Evolutionary conservation across 2,888 invertebrate species (phyloP), one percentile per base, ranked within the genome.

Genomic region (Drosophila affinis): DNA sequence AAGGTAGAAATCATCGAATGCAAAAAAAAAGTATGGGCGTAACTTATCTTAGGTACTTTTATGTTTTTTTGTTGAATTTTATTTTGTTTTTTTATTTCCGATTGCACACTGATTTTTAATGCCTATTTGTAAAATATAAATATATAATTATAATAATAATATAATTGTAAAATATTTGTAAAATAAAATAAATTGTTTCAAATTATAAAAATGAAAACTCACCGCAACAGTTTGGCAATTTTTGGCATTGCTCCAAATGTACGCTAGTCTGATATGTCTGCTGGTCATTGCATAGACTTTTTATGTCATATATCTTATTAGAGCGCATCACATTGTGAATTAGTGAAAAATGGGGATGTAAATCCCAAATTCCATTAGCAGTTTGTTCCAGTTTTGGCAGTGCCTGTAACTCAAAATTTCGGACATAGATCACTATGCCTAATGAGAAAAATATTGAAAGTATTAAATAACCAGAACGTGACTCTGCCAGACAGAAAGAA

Each of bases 201-300:
- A 7, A 7, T 27, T 27, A 27, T 27, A 9, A 27, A 27, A 27
- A 27, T 1, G 5, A 27, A 18, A 18, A n/a, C 68, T 63, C 44
- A 82, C 85, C 27, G 45, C 82, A 83, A 32, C 87, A 87, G 27
- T 78, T 75, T 5, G 82, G 82, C 0, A 3, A 0, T 9, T 0
- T 3, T 0, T 18, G n/a, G 32, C 82, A 82, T 6, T 67, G 56
- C 9, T 84, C 87, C 53, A 77, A 24, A 7, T 62, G 17, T 0
- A 73, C 70, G 51, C 87, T 82, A 5, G 64, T 76, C 9, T 75
- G 53, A 44, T 55, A 72, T 7, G 73, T 79, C 18, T 79, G 59
- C 1, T 7, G 2, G 55, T 87, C 82, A 0, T 7, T 9, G 49
- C 82, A 83, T 0, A 64, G 9, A 1, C 51, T 32, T 0, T 0